Evolutionary conservation across 1,140 invertebrate species (phyloP).

Genomic region (Formica selysi): DNA sequence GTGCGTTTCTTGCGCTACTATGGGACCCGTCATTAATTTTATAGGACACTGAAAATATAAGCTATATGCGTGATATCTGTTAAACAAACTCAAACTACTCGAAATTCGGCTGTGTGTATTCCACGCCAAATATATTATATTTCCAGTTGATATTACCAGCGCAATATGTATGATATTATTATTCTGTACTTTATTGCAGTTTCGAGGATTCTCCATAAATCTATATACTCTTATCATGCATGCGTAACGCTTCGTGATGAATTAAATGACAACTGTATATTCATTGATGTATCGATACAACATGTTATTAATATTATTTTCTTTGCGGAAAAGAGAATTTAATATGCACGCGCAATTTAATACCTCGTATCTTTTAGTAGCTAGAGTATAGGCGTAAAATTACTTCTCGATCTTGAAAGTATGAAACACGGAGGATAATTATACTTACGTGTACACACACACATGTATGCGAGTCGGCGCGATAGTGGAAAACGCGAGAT

Average conservation of each 20-base stretch:
- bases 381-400: slow-evolving; percentile 15
- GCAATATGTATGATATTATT: not conserved
- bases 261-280: not conserved
- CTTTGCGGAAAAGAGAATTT: not conserved
- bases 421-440: not conserved
- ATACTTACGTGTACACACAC: not conserved
- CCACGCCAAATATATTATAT: not conserved
- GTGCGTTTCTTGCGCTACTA: slow-evolving; percentile 41
- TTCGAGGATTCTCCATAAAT: not conserved
- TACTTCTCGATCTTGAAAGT: not conserved
- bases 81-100: not conserved
- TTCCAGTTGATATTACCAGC: not conserved
- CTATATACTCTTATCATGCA: not conserved
- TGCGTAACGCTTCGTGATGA: not conserved
- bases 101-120: slow-evolving; percentile 1
- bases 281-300: not conserved
- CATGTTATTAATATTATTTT: not conserved
- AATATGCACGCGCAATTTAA: not conserved
- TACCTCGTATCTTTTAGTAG: not conserved
- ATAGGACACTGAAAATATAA: slow-evolving; percentile 12
- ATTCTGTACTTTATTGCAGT: not conserved
- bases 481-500: slow-evolving; percentile 45
- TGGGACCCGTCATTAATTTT: slow-evolving; percentile 44
- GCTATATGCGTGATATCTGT: not conserved
- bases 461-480: too few species aligned